Conservation (phyloP, 1,140 invertebrate genomes). For the Hyles euphorbiae region DNA sequence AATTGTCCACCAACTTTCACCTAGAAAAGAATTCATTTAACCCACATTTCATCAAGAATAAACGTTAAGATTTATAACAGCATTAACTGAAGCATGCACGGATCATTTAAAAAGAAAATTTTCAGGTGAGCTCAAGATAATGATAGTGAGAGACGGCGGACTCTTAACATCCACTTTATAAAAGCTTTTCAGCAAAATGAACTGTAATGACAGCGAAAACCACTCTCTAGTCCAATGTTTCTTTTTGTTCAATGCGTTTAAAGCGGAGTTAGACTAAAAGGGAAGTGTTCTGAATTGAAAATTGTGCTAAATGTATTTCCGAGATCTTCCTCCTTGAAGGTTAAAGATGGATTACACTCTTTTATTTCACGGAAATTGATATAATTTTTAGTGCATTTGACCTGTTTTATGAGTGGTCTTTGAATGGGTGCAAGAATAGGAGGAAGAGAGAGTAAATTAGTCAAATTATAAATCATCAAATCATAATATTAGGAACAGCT, state of each 20-base stretch:
- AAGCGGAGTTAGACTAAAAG: constrained; percentile 28
- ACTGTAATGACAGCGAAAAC: constrained; percentile 55
- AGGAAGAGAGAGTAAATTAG: too few relatives aligned
- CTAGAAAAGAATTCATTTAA: too few relatives aligned
- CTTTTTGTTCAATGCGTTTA: constrained; percentile 35
- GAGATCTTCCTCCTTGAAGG: neutral
- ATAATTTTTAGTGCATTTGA: too few relatives aligned
- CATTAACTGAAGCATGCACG: neutral
- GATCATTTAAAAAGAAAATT: constrained; percentile 25
- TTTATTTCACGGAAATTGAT: too few relatives aligned
- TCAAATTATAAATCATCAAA: too few relatives aligned
- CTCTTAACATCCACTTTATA: constrained; percentile 35
- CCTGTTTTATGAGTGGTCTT: too few relatives aligned
- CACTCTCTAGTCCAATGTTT: constrained; percentile 40
- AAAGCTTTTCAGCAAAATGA: constrained; percentile 55
- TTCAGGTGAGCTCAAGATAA: constrained; percentile 43
- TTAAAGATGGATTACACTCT: too few relatives aligned
- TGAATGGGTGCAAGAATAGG: too few relatives aligned
- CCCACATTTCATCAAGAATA: too few relatives aligned
- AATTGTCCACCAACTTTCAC: too few relatives aligned
- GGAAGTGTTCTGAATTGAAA: constrained; percentile 19
- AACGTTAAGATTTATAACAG: too few relatives aligned
- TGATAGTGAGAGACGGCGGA: constrained; percentile 43
- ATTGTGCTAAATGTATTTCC: neutral
- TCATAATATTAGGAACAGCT: too few relatives aligned